Percentiles rank a stretch among this genome's conserved stretches.
Conservation (phyloP, 1,140 invertebrate species). For the Vanessa tameamea region DNA sequence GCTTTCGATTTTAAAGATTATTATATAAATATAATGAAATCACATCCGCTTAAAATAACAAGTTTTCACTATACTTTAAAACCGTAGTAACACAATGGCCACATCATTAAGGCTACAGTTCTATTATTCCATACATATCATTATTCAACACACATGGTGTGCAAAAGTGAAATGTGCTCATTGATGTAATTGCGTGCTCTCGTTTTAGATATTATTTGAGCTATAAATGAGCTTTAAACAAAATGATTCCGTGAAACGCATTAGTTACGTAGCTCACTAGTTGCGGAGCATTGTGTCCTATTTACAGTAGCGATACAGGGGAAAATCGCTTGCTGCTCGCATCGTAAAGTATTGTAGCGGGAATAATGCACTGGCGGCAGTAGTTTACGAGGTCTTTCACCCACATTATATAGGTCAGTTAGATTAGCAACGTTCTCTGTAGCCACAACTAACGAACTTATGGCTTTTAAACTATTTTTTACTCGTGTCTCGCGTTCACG, state of each 20-base stretch:
- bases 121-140: neutral
- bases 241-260: slow-evolving; percentile 66
- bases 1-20: too few relatives aligned
- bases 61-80: too few relatives aligned
- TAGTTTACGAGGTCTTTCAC: slow-evolving; percentile 80
- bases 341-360: slow-evolving; percentile 49
- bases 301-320: slow-evolving; percentile 47
- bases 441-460: slow-evolving; percentile 37
- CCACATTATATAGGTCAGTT: slow-evolving; percentile 77
- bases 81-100: neutral
- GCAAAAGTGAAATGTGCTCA: slow-evolving; percentile 47
- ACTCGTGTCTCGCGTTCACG: neutral
- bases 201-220: slow-evolving; percentile 61
- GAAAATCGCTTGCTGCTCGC: slow-evolving; percentile 49
- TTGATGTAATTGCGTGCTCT: slow-evolving; percentile 49
- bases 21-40: too few relatives aligned
- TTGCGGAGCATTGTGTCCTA: slow-evolving; percentile 46
- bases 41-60: too few relatives aligned
- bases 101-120: neutral
- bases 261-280: slow-evolving; percentile 38
- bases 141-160: slow-evolving; percentile 13
- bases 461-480: slow-evolving; percentile 25
- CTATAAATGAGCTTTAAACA: slow-evolving; percentile 61
- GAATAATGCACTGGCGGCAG: slow-evolving; percentile 66
- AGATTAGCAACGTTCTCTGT: slow-evolving; percentile 70